Conservation (phyloP, 1,140 invertebrate genomes). For the Cydia strobilella region DNA sequence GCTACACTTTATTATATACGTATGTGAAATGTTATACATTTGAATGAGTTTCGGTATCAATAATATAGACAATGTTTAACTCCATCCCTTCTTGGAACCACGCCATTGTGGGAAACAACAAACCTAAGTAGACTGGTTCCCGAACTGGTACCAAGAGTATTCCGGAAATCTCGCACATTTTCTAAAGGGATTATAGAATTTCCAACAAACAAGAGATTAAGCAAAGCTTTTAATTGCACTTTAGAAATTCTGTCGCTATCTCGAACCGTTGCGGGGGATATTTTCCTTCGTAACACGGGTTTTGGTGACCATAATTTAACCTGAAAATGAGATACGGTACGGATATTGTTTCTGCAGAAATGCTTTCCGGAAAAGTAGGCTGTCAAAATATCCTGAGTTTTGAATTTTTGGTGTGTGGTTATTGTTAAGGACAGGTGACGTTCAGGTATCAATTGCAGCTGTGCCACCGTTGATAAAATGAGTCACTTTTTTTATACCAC, state of each 20-base stretch:
- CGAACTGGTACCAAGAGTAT: slow-evolving; percentile 2
- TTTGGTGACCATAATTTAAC: slow-evolving; percentile 1
- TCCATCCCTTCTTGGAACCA: slow-evolving; percentile 15
- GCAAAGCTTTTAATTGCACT: slow-evolving; percentile 29
- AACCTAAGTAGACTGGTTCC: slow-evolving; percentile 20
- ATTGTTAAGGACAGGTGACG: too few relatives aligned
- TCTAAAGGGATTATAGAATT: slow-evolving; percentile 15
- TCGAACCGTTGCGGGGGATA: slow-evolving; percentile 10
- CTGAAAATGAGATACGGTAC: neutral
- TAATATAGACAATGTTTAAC: neutral
- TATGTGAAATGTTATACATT: neutral
- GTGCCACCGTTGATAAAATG: too few relatives aligned
- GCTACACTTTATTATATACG: too few relatives aligned
- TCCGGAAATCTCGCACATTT: slow-evolving; percentile 19
- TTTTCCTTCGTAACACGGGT: neutral
- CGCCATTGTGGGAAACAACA: slow-evolving; percentile 18
- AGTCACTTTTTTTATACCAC: too few relatives aligned
- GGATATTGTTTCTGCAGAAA: too few relatives aligned
- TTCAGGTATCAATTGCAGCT: too few relatives aligned
- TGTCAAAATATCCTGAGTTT: too few relatives aligned
- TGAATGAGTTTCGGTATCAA: neutral
- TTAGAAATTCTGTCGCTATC: slow-evolving; percentile 15
- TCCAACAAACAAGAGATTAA: slow-evolving; percentile 27
- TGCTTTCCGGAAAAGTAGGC: too few relatives aligned
- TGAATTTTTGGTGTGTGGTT: too few relatives aligned